A percentile compares a stretch with the other conserved stretches of the same genome.
phyloP scores from a whole-genome alignment of 2,797 vertebrate genomes.

The Bradypodion ventrale region DNA sequence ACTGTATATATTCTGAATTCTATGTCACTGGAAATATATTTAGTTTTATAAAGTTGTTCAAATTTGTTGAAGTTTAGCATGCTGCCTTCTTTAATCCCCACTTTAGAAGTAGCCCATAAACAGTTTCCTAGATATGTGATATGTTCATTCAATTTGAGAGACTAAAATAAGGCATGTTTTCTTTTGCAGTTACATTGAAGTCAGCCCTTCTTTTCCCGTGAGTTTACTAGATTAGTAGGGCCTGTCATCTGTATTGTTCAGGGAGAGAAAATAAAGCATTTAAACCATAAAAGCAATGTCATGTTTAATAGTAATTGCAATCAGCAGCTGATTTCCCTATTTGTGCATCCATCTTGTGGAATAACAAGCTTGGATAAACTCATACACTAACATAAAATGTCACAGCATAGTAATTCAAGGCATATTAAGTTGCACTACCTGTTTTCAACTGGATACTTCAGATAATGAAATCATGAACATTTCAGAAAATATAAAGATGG shows the following conservation, averaged over 20 bases:
- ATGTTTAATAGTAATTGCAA: constrained; percentile 4
- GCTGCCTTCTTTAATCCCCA: background rate
- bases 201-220: background rate
- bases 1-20: background rate
- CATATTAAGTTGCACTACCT: background rate
- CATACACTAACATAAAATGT: background rate
- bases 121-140: background rate
- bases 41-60: background rate
- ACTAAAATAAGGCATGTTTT: background rate
- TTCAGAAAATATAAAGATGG: background rate
- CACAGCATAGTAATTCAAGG: background rate
- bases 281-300: background rate
- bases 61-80: background rate
- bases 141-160: background rate
- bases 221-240: background rate
- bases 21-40: background rate
- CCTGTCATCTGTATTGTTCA: background rate
- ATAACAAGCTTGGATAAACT: background rate
- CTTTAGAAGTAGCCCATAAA: background rate
- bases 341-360: background rate
- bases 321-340: background rate
- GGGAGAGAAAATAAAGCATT: constrained; percentile 2
- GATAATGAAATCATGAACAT: background rate
- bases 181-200: background rate
- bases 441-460: background rate